Base-by-base conservation (phyloP, 2,797 vertebrate species). In the Ibycter americanus region DNA sequence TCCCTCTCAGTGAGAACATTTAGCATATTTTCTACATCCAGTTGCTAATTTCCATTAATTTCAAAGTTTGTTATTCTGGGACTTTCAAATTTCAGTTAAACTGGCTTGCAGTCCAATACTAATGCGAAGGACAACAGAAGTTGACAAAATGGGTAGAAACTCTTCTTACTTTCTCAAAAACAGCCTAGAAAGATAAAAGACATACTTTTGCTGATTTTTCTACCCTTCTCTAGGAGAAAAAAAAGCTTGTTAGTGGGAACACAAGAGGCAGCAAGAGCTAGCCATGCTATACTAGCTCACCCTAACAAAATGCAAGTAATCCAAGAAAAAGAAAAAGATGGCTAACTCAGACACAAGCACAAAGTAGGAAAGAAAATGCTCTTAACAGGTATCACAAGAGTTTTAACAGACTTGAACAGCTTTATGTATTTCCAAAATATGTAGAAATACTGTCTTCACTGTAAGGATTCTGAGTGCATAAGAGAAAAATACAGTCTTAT, bases 311-410 rank as follows among this genome's bases (percentile, higher is more conserved):
- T 16, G 4, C 38, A 93, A 85, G 21, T 9, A 58, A 74, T 46
- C 0, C 5, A 86, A 63, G 31, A 62, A 83, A 89, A 70, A 42
- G 6, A 82, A 89, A 70, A 44, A 18, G 52, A 2, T 0, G 6
- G 18, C 27, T 80, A 56, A 89, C 31, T 34, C 51, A 58, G 36
- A 20, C 46, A 68, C 7, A 47, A 9, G 8, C 34, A 59, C 22
- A 16, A 66, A 79, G 40, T 2, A 70, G 16, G 13, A 59, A 81
- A 78, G 29, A 65, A 66, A 78, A 63, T 12, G 11, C 10, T 76
- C 12, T 31, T 59, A 62, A 61, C 4, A 52, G 7, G 0, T 36
- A 83, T 26, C 9, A n/a, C 0, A 1, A 1, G 12, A 67, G 16
- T 58, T 86, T 32, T 51, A 54, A 12, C 40, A 78, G 26, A 66